Percentiles rank a stretch among this genome's conserved stretches.
phyloP scores from a whole-genome alignment of 2,888 invertebrate genomes.

The Pycnomerus fuliginosus region DNA sequence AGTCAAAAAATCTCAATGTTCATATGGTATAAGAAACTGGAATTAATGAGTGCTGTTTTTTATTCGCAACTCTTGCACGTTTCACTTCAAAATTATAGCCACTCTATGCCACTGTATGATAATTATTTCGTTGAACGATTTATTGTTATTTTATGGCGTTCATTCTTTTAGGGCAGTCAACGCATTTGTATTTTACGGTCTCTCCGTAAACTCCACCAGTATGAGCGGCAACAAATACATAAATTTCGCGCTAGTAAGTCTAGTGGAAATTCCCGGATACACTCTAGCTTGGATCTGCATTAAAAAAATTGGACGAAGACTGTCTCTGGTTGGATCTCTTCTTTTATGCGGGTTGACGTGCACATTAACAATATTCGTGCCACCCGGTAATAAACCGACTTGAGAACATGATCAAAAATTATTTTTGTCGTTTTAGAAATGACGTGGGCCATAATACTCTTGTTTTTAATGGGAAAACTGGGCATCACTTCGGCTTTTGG shows the following conservation, averaged over 20 bases:
- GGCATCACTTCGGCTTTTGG: constrained; percentile 65
- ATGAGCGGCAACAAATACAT: constrained; percentile 68
- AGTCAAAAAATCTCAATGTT: too few relatives aligned
- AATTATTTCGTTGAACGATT: constrained; percentile 8
- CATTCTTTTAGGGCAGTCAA: constrained; percentile 60
- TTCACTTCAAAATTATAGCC: too few relatives aligned
- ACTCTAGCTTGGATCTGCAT: constrained; percentile 57
- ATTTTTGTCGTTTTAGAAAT: constrained; percentile 44
- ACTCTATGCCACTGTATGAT: too few relatives aligned
- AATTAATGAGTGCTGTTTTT: too few relatives aligned
- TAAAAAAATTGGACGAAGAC: constrained; percentile 56
- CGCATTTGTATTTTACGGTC: constrained; percentile 68
- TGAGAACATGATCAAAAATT: constrained; percentile 4
- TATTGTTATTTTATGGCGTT: constrained; percentile 30
- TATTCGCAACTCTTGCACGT: too few relatives aligned
- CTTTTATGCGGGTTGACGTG: constrained; percentile 56
- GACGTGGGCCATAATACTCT: constrained; percentile 56
- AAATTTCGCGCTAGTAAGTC: constrained; percentile 64
- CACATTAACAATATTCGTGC: constrained; percentile 57
- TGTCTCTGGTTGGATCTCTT: constrained; percentile 57
- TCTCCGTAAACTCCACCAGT: constrained; percentile 65
- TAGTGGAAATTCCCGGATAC: constrained; percentile 63
- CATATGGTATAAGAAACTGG: too few relatives aligned
- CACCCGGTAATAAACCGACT: constrained; percentile 47
- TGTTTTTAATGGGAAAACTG: constrained; percentile 64